phyloP scores from a whole-genome alignment of 2,113 vertebrate species.

The Gnathonemus longibarbis region DNA sequence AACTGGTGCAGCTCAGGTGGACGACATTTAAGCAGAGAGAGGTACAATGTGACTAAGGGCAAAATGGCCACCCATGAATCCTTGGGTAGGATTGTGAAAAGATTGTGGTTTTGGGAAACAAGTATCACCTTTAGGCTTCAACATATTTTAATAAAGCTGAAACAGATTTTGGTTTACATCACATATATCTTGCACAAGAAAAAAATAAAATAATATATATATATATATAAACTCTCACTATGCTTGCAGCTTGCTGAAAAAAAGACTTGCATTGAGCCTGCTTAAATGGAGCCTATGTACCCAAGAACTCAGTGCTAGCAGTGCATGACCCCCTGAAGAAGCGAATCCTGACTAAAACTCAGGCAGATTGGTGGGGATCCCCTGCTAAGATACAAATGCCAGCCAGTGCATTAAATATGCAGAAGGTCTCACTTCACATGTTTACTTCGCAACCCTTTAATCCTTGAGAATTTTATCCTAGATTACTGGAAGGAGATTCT shows the following conservation, averaged over 20 bases:
- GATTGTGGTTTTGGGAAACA: slow-evolving; percentile 27
- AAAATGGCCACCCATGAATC: slow-evolving; percentile 56
- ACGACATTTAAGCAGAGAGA: slow-evolving; percentile 65
- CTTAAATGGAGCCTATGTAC: not conserved
- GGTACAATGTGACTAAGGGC: not conserved
- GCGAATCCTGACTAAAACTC: not conserved
- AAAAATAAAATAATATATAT: too few relatives aligned
- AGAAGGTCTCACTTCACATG: not conserved
- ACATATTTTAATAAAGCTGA: not conserved
- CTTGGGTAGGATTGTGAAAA: slow-evolving; percentile 56
- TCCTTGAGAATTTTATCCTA: not conserved
- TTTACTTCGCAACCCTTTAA: not conserved
- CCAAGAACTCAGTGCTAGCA: not conserved
- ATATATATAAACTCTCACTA: not conserved
- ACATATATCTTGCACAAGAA: not conserved
- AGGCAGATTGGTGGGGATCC: not conserved
- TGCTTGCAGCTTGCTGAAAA: not conserved
- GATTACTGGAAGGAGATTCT: not conserved
- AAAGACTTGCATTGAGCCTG: not conserved
- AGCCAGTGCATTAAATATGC: not conserved
- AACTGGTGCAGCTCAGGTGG: slow-evolving; percentile 57
- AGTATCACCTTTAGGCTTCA: not conserved
- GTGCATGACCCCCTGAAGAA: not conserved
- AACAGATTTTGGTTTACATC: not conserved
- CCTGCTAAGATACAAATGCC: not conserved